Conservation (phyloP, 1,140 invertebrate genomes). For the Globodera ellingtonae region DNA sequence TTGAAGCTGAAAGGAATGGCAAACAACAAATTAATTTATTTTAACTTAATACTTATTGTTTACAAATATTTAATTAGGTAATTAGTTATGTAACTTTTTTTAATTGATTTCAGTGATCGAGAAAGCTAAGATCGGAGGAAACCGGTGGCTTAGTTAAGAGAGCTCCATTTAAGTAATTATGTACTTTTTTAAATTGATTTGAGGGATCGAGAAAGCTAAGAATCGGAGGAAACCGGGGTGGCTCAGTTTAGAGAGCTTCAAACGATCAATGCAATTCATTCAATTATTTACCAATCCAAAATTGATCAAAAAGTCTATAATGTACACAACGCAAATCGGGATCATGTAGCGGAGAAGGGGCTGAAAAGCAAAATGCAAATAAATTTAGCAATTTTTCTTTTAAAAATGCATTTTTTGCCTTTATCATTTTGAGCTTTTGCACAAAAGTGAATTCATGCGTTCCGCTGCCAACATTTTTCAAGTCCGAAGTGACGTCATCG, state of each 20-base stretch:
- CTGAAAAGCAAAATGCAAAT: neutral
- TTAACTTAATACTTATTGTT: too few relatives aligned
- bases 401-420: neutral
- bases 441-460: neutral
- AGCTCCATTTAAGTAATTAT: neutral
- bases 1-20: neutral
- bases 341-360: slow-evolving; percentile 77
- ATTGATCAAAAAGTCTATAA: slow-evolving; percentile 87
- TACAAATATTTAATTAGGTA: too few relatives aligned
- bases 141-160: too few relatives aligned
- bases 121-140: too few relatives aligned
- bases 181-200: too few relatives aligned
- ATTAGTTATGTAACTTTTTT: too few relatives aligned
- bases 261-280: neutral
- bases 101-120: too few relatives aligned
- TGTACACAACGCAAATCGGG: slow-evolving; percentile 78
- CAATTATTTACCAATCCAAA: slow-evolving; percentile 75
- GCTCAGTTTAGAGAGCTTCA: neutral
- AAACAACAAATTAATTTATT: too few relatives aligned
- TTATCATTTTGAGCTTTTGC: neutral
- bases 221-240: too few relatives aligned
- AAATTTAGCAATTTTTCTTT: too few relatives aligned
- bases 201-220: too few relatives aligned
- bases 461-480: neutral
- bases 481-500: neutral